Evolutionary conservation across 2,888 invertebrate species (phyloP).

Genomic region (Drosophila neotestacea): DNA sequence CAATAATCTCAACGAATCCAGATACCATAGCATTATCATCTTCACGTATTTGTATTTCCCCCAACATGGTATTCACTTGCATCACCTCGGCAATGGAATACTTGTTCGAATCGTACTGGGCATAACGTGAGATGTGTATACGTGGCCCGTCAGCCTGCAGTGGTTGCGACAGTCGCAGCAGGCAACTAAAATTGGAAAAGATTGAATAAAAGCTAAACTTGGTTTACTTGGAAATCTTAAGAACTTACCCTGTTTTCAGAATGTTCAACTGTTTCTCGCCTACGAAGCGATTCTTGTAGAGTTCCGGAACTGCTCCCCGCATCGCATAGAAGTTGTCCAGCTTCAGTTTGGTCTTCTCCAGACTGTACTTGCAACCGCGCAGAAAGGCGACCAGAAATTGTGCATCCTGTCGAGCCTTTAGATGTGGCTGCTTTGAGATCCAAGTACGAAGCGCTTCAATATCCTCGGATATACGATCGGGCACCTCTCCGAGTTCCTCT

Average conservation of each 20-base stretch:
- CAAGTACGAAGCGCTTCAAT: slow-evolving; percentile 86
- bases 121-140: slow-evolving; percentile 86
- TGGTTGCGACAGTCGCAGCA: slow-evolving; percentile 82
- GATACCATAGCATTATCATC: slow-evolving; percentile 88
- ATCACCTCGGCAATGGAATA: slow-evolving; percentile 86
- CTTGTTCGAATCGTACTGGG: slow-evolving; percentile 86
- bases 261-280: slow-evolving; percentile 80
- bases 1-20: slow-evolving; percentile 87
- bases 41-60: slow-evolving; percentile 88
- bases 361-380: slow-evolving; percentile 87
- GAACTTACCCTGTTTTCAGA: slow-evolving; percentile 80
- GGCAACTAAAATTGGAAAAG: slow-evolving; percentile 61
- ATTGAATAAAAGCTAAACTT: not conserved
- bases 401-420: slow-evolving; percentile 84
- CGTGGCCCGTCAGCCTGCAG: slow-evolving; percentile 86
- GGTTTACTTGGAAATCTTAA: not conserved
- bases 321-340: slow-evolving; percentile 87
- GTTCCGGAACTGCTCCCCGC: slow-evolving; percentile 87
- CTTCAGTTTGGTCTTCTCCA: slow-evolving; percentile 87
- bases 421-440: slow-evolving; percentile 86
- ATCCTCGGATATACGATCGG: slow-evolving; percentile 83
- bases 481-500: slow-evolving; percentile 86
- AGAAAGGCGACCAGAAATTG: slow-evolving; percentile 86
- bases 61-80: slow-evolving; percentile 87
- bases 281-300: slow-evolving; percentile 85